Evolutionary conservation across 2,888 invertebrate species (phyloP).

Genomic region (Aspidiotus rigidus): DNA sequence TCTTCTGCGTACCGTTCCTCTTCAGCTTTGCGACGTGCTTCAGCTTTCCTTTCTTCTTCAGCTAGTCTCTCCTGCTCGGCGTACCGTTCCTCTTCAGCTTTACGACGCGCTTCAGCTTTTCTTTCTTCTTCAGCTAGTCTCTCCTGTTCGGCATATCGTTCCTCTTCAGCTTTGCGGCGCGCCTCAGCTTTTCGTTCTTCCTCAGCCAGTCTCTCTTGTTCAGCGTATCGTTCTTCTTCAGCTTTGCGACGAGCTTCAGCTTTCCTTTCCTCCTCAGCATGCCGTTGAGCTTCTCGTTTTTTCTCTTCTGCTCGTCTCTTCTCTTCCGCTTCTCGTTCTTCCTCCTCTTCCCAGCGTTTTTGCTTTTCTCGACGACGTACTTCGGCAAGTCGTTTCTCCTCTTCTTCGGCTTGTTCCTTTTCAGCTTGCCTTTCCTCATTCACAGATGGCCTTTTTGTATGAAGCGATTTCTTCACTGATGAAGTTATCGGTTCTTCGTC

Average conservation of each 20-base stretch:
- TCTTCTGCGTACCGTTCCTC: slow-evolving; percentile 8
- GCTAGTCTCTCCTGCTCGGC: neutral
- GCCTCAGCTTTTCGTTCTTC: neutral
- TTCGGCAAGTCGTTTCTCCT: slow-evolving; percentile 17
- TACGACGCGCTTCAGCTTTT: slow-evolving; percentile 6
- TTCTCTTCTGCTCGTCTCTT: neutral
- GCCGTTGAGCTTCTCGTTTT: neutral
- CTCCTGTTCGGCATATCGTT: neutral
- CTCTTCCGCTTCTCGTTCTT: neutral
- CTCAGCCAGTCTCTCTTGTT: neutral
- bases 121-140: neutral
- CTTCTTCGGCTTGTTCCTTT: slow-evolving; percentile 2
- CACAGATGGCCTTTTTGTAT: slow-evolving; percentile 13
- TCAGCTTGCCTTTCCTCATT: slow-evolving; percentile 11
- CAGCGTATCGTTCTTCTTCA: slow-evolving; percentile 7
- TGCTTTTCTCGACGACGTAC: slow-evolving; percentile 13
- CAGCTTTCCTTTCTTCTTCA: slow-evolving; percentile 21
- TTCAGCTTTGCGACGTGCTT: slow-evolving; percentile 9
- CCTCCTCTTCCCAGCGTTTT: neutral
- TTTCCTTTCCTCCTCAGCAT: neutral
- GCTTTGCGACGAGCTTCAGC: slow-evolving; percentile 15
- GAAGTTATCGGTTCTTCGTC: neutral
- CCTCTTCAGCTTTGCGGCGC: slow-evolving; percentile 17
- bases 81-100: slow-evolving; percentile 9
- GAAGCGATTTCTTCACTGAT: neutral